Base-by-base conservation (phyloP, 2,888 invertebrate genomes). In the Sycophila texana region DNA sequence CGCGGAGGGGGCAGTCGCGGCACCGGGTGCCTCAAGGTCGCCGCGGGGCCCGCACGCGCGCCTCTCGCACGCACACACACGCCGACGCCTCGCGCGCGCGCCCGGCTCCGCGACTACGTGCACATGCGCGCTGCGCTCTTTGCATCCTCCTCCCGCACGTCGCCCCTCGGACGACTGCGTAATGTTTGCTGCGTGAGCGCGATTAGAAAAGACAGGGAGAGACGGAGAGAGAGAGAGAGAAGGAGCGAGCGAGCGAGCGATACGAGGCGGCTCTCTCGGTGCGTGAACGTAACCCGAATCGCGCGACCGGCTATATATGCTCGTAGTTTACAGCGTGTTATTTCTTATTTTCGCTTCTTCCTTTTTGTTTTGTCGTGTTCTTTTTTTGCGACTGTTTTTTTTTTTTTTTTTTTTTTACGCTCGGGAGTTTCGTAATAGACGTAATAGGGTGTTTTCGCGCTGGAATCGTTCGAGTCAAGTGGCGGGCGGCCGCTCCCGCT, bases 31-130 rank as follows among this genome's bases (percentile, higher is more conserved):
- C 86, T 88, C 89, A 89, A 89, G 89, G 89, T 89, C 89, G 87
- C 85, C 84, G 84, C 84, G 86, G 87, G 85, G 87, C 87, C 39
- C 88, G 89, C 89, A 89, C 89, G 87, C 89, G 89, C 89, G 88
- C 81, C 82, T 84, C 84, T 82, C 80, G 58, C 58, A 70, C 74
- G 57, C 71, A 47, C 55, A 55, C 71, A 26, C 55, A 55, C 71
- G 18, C n/a, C 22, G 16, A 26, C 53, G 53, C 14, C 53, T 4
- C 53, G 51, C 51, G 53, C 51, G 5, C 22, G 12, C 60, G 14
- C 26, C 5, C 47, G 61, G 7, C 39, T 49, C 22, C 47, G 20
- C 47, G 61, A 5, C 39, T 49, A 47, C 47, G 20, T 67, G 51
- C 77, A 55, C 71, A 65, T 65, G 68, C 66, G 49, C 77, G 22